phyloP scores from a whole-genome alignment of 2,888 invertebrate species.

The Agrotis exclamationis region DNA sequence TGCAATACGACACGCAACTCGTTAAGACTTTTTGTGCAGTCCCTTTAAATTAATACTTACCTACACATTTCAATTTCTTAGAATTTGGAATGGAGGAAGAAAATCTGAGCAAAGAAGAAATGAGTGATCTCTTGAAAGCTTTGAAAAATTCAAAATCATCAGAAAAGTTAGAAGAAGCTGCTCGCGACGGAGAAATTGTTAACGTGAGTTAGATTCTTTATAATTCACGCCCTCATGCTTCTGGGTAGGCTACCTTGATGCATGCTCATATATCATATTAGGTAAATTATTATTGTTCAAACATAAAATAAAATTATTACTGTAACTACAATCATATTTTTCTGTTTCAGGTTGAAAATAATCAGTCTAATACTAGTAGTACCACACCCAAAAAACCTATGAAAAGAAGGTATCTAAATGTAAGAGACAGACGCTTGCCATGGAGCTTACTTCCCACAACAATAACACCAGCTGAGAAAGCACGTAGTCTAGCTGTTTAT shows the following conservation, averaged over 20 bases:
- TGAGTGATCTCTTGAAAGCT: constrained; percentile 86
- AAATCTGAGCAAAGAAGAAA: constrained; percentile 86
- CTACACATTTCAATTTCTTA: constrained; percentile 63
- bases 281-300: no score
- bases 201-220: constrained; percentile 12
- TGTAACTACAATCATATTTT: background rate
- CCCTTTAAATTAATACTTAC: background rate
- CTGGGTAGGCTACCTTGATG: background rate
- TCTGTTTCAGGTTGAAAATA: constrained; percentile 71
- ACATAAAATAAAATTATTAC: no score
- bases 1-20: background rate
- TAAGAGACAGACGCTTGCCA: constrained; percentile 86
- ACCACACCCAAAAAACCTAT: constrained; percentile 73
- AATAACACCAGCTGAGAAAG: constrained; percentile 83
- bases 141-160: constrained; percentile 85
- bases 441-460: constrained; percentile 84
- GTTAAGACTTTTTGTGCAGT: background rate
- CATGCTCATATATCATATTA: background rate
- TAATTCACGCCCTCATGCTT: background rate
- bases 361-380: constrained; percentile 37
- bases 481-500: constrained; percentile 84
- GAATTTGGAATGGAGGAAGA: constrained; percentile 88
- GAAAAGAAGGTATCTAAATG: constrained; percentile 84
- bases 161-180: constrained; percentile 79
- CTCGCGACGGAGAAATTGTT: constrained; percentile 48